phyloP scores from a whole-genome alignment of 2,797 vertebrate species.

The Acanthopagrus latus region DNA sequence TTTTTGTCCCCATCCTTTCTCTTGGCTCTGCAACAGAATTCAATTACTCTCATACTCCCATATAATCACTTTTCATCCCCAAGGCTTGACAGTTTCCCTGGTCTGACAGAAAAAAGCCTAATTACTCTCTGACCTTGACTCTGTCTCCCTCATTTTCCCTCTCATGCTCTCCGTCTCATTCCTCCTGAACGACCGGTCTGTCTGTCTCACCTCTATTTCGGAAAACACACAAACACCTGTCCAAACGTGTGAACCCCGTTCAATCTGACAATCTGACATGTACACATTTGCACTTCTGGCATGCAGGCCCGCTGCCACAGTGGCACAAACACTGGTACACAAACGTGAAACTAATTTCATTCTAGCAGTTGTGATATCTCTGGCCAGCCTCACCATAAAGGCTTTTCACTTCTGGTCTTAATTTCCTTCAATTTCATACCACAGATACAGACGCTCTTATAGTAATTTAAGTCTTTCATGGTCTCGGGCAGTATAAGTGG shows the following conservation, averaged over 20 bases:
- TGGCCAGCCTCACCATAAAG: background rate
- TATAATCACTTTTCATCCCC: constrained; percentile 85
- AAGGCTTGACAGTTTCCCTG: constrained; percentile 80
- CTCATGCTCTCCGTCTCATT: constrained; percentile 17
- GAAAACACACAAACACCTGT: constrained; percentile 40
- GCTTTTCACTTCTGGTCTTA: constrained; percentile 45
- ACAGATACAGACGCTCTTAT: constrained; percentile 49
- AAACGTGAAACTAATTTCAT: background rate
- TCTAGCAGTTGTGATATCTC: constrained; percentile 1
- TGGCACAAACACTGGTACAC: background rate
- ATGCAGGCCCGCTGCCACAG: fast-evolving
- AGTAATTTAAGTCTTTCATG: constrained; percentile 65
- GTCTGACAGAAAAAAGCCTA: constrained; percentile 77
- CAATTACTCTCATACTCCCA: constrained; percentile 81
- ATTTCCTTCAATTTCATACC: constrained; percentile 65
- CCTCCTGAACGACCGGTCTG: constrained; percentile 11
- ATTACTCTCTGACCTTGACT: constrained; percentile 84
- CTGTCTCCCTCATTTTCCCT: constrained; percentile 37
- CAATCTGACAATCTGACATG: background rate
- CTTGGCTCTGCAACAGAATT: constrained; percentile 75
- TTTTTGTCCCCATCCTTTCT: constrained; percentile 55
- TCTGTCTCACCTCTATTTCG: constrained; percentile 24
- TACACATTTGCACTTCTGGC: constrained; percentile 28
- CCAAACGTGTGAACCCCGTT: constrained; percentile 33
- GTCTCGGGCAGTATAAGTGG: constrained; percentile 35